Evolutionary conservation across 1,140 invertebrate genomes (phyloP).

Genomic region (Drosophila jambulina): DNA sequence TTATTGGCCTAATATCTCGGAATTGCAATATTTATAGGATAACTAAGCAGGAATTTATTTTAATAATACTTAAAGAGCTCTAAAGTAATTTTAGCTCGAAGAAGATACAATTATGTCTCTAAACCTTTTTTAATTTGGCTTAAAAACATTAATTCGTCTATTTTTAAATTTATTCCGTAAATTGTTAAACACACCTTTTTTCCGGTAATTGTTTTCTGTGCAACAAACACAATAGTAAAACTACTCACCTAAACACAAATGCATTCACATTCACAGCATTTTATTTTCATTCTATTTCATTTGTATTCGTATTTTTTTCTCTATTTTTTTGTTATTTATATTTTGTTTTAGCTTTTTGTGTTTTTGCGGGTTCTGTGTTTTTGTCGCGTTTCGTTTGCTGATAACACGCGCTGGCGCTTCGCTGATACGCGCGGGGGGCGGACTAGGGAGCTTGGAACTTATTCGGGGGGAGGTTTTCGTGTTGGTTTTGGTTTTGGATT

Average conservation of each 20-base stretch:
- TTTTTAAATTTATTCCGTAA: neutral
- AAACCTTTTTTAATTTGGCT: too few relatives aligned
- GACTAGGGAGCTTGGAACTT: neutral
- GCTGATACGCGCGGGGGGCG: slow-evolving; percentile 17
- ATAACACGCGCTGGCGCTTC: slow-evolving; percentile 54
- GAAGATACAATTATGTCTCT: too few relatives aligned
- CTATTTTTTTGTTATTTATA: slow-evolving; percentile 7
- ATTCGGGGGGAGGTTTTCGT: slow-evolving; percentile 8
- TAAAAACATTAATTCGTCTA: too few relatives aligned
- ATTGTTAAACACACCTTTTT: too few relatives aligned
- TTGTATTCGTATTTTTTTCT: slow-evolving; percentile 7
- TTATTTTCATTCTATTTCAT: slow-evolving; percentile 43
- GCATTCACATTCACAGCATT: slow-evolving; percentile 58
- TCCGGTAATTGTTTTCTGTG: neutral
- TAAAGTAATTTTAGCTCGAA: too few relatives aligned
- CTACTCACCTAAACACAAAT: slow-evolving; percentile 37
- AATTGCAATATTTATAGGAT: neutral
- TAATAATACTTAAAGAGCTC: neutral
- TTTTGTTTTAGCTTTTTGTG: slow-evolving; percentile 22
- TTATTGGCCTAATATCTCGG: neutral
- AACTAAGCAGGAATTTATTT: neutral
- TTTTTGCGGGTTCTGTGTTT: slow-evolving; percentile 53
- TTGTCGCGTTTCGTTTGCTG: slow-evolving; percentile 57
- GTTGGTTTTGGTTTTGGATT: slow-evolving; percentile 12
- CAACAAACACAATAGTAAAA: slow-evolving; percentile 8